phyloP scores from a whole-genome alignment of 2,888 invertebrate genomes.

The Catonia carolina region DNA sequence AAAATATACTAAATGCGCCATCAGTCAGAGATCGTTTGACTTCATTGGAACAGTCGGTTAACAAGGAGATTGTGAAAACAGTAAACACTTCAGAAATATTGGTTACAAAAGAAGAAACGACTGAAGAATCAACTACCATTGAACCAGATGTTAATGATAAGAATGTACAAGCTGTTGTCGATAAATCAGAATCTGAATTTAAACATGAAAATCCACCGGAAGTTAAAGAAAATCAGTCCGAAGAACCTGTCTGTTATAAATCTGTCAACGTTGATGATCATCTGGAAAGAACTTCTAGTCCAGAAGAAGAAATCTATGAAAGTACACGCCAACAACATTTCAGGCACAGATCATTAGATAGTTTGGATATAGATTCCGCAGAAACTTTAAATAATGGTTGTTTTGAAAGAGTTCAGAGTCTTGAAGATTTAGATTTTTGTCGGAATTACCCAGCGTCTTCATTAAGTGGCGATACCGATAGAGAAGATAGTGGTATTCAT shows the following conservation, averaged over 20 bases:
- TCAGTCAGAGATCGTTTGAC: conserved; percentile 40
- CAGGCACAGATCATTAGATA: conserved; percentile 54
- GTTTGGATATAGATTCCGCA: conserved; percentile 53
- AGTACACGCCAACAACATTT: conserved; percentile 37
- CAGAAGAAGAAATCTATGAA: conserved; percentile 50
- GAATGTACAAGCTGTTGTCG: conserved; percentile 21
- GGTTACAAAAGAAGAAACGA: conserved; percentile 25
- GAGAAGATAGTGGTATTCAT: conserved; percentile 73
- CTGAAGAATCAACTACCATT: neutral
- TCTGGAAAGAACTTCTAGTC: conserved; percentile 47
- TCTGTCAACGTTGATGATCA: conserved; percentile 42
- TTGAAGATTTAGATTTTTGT: conserved; percentile 53
- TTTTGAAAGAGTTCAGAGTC: conserved; percentile 57
- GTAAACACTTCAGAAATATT: conserved; percentile 29
- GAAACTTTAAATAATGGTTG: conserved; percentile 41
- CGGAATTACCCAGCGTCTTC: conserved; percentile 49
- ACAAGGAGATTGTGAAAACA: conserved; percentile 33
- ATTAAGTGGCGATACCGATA: conserved; percentile 54
- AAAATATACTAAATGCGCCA: conserved; percentile 44
- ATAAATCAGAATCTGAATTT: conserved; percentile 14
- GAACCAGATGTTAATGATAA: conserved; percentile 20
- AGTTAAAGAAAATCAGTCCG: conserved; percentile 25
- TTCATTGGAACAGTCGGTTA: conserved; percentile 43
- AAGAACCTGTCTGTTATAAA: conserved; percentile 18
- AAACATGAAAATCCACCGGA: conserved; percentile 8